Percentiles rank a stretch among this genome's conserved stretches.
Evolutionary conservation across 2,888 invertebrate species (phyloP).

Genomic region (Microctonus aethiopoides): DNA sequence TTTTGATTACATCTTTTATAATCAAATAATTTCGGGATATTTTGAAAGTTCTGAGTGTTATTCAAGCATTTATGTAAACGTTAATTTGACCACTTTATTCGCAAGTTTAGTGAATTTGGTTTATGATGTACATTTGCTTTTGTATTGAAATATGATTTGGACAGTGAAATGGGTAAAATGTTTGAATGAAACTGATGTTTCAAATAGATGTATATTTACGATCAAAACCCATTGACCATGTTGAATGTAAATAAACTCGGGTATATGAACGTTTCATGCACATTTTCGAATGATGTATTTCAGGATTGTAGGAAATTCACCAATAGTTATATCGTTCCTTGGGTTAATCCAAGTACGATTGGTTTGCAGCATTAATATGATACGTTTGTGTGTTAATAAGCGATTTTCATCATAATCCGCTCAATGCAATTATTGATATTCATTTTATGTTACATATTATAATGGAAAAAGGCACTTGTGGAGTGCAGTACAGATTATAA

Average conservation of each 20-base stretch:
- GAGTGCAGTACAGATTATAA: too few relatives aligned
- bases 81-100: not conserved
- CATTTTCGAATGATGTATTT: not conserved
- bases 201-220: not conserved
- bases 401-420: not conserved
- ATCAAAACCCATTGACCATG: not conserved
- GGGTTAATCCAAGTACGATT: not conserved
- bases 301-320: not conserved
- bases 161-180: not conserved
- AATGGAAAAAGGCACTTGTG: too few relatives aligned
- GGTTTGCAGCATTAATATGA: not conserved
- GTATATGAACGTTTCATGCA: not conserved
- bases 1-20: not conserved
- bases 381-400: not conserved
- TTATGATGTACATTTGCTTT: not conserved
- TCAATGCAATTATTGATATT: too few relatives aligned
- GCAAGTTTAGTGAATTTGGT: not conserved
- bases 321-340: conserved; percentile 1
- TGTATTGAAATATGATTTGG: not conserved
- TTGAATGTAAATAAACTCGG: conserved; percentile 5
- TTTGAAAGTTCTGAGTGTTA: not conserved
- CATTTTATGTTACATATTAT: too few relatives aligned
- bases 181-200: not conserved
- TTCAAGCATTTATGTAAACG: not conserved
- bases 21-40: conserved; percentile 8